Percentiles rank a stretch among this genome's conserved stretches.
Conservation (phyloP, 2,113 vertebrate genomes). For the Hemiscyllium ocellatum region DNA sequence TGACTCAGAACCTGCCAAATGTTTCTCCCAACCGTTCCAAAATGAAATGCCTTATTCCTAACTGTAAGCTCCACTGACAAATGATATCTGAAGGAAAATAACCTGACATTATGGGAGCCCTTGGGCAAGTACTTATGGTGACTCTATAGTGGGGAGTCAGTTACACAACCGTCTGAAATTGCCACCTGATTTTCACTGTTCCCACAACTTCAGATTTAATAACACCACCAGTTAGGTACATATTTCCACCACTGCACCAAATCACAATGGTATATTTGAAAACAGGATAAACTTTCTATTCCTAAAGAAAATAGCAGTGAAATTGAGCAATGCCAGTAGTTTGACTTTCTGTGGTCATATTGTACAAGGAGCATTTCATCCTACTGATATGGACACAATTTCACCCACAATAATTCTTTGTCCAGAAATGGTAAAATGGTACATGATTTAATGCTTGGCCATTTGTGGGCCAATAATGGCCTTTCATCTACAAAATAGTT, state of each 20-base stretch:
- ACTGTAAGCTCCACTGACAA: neutral
- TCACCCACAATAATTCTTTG: neutral
- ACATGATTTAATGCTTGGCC: neutral
- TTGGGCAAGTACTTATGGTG: neutral
- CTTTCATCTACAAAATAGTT: constrained; percentile 16
- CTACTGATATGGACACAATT: neutral
- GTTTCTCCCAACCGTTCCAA: neutral
- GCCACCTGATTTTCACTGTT: neutral
- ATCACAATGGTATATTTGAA: neutral
- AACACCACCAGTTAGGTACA: neutral
- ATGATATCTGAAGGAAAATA: neutral
- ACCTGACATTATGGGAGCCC: neutral
- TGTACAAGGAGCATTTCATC: neutral
- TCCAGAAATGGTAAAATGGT: neutral
- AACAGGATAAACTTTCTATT: neutral
- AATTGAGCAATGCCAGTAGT: neutral
- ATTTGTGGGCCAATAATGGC: neutral
- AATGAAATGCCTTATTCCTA: neutral
- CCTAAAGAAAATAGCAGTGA: neutral
- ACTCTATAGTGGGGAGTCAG: neutral
- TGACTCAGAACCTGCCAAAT: neutral
- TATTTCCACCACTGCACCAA: neutral
- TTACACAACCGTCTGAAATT: constrained; percentile 15
- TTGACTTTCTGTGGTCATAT: neutral
- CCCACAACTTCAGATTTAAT: neutral